Percentiles rank a stretch among this genome's conserved stretches.
Conservation (phyloP, 92 coral and sea anemone genomes). For the Zoanthus sociatus region DNA sequence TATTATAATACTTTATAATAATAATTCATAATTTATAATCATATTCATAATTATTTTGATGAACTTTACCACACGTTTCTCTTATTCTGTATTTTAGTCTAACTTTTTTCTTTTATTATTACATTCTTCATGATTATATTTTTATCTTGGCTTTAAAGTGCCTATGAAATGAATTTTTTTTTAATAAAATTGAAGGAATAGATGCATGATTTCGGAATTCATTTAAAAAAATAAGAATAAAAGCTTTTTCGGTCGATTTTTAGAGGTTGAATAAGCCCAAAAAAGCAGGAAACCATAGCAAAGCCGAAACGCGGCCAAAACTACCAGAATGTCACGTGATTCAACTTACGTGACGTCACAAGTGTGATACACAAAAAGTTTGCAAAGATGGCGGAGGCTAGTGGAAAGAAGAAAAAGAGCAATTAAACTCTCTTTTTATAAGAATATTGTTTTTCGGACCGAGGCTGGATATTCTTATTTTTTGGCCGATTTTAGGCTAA, state of each 20-base stretch:
- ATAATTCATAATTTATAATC: too few species aligned
- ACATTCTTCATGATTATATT: too few species aligned
- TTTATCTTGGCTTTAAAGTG: too few species aligned
- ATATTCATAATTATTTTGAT: too few species aligned
- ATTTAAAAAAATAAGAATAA: background rate
- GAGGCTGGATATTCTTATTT: too few species aligned
- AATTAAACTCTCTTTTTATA: background rate
- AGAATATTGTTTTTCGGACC: too few species aligned
- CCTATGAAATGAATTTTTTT: background rate
- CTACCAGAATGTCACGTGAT: constrained; percentile 7
- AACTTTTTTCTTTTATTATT: too few species aligned
- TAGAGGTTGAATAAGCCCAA: background rate
- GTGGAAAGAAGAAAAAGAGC: background rate
- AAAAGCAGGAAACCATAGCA: background rate
- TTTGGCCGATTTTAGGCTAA: too few species aligned
- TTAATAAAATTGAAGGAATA: background rate
- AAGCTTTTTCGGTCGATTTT: background rate
- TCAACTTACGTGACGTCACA: background rate
- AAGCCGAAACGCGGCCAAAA: background rate
- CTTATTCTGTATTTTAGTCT: too few species aligned
- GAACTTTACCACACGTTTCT: too few species aligned
- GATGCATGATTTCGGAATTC: background rate
- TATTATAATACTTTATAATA: too few species aligned
- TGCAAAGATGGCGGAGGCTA: background rate
- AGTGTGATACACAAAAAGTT: background rate